Percentiles rank a stretch among this genome's conserved stretches.
phyloP scores from a whole-genome alignment of 2,888 invertebrate genomes.

The Pheosia tremula region DNA sequence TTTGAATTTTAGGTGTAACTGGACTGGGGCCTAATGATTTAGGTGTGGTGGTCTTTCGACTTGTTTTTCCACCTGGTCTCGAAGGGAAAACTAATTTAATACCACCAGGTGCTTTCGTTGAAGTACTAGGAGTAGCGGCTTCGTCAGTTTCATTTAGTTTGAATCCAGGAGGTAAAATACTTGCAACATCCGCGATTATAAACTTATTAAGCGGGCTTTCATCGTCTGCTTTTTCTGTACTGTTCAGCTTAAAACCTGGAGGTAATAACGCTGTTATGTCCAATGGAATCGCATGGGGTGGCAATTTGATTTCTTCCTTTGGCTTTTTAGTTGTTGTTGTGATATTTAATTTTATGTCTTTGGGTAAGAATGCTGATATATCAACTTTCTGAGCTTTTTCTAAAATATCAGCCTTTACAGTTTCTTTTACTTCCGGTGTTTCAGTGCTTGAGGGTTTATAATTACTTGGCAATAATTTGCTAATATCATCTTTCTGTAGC shows the following conservation, averaged over 20 bases:
- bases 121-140: conserved; percentile 40
- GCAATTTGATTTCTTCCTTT: conserved; percentile 49
- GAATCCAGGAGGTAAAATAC: conserved; percentile 87
- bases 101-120: conserved; percentile 76
- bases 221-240: conserved; percentile 44
- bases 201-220: conserved; percentile 51
- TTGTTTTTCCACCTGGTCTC: conserved; percentile 87
- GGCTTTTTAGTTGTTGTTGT: conserved; percentile 58
- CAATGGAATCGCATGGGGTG: conserved; percentile 53
- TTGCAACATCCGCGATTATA: conserved; percentile 81
- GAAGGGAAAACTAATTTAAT: conserved; percentile 92
- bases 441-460: conserved; percentile 81
- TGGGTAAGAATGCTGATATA: conserved; percentile 85
- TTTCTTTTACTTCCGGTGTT: conserved; percentile 49
- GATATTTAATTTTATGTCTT: conserved; percentile 81
- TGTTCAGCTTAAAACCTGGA: conserved; percentile 81
- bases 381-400: conserved; percentile 70
- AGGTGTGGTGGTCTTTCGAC: conserved; percentile 85
- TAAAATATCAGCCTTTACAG: conserved; percentile 56
- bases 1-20: conserved; percentile 88
- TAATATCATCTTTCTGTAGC: conserved; percentile 83
- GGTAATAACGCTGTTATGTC: conserved; percentile 87
- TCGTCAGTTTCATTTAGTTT: conserved; percentile 67
- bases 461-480: conserved; percentile 87
- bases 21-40: conserved; percentile 78